Evolutionary conservation across 2,797 vertebrate species (phyloP), one percentile per base, ranked within the genome.

Genomic region (Australoheros facetus): DNA sequence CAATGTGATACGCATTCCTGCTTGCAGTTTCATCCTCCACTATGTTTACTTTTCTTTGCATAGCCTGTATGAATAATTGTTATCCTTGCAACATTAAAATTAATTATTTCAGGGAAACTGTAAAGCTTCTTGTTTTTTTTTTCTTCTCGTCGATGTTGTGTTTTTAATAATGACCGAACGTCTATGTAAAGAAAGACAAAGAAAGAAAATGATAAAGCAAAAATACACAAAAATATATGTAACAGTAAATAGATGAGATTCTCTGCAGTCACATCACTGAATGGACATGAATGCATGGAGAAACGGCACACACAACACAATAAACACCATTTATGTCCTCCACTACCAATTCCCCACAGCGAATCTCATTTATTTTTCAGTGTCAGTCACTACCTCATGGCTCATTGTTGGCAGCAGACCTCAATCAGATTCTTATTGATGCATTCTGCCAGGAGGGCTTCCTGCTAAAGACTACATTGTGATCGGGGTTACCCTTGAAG

Each of bases 381-480:
- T 59, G 77, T 86, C 83, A 83, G 69, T 87, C 82, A 79, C 57
- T 45, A 56, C 75, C 85, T 89, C 80, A 60, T 73, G 51, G 75
- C 77, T 83, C 79, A 82, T 56, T 91, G 84, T 83, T 86, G 85
- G 77, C 80, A 72, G 58, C 69, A 3, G 76, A 57, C 76, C 90
- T 92, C 87, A 88, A 86, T 91, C 91, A 87, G 85, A 92, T 89
- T 86, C 69, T 80, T 82, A 92, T 92, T 89, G 14, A 87, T 85
- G 83, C 57, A 48, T 78, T 81, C 78, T 85, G 80, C 84, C 76
- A 71, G 82, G 74, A 19, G 55, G 74, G 45, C 73, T 66, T 76
- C 62, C 78, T 60, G 71, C 73, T 85, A 71, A 77, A 79, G 60
- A 80, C 59, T 70, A 75, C 79, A 77, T 54, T 71, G 86, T 88